Percentiles rank a stretch among this genome's conserved stretches.
These are phyloP conservation scores for Xestia c-nigrum DNA, from an alignment of 2,888 invertebrate species.

Conservation along the genomic window DNA sequence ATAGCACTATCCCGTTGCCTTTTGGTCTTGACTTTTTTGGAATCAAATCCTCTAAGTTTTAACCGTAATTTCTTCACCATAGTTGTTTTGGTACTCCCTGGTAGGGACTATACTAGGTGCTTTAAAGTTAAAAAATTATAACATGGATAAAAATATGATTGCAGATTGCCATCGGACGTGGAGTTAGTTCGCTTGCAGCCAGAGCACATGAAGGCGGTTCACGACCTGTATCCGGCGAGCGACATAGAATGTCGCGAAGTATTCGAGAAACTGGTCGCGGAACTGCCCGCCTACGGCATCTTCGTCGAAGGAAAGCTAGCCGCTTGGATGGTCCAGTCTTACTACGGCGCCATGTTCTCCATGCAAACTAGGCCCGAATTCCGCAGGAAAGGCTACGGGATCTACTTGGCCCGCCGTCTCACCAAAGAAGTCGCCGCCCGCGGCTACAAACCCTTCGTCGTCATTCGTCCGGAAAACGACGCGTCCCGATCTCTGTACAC, in stretches of 20 bases:
- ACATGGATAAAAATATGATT: slow-evolving; percentile 17
- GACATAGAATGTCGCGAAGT: slow-evolving; percentile 96
- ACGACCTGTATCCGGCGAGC: slow-evolving; percentile 96
- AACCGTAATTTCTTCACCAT: not conserved
- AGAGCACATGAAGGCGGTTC: slow-evolving; percentile 95
- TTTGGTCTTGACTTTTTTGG: not conserved
- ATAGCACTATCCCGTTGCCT: not conserved
- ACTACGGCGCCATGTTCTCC: slow-evolving; percentile 97
- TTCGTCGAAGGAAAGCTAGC: slow-evolving; percentile 94
- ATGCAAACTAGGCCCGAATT: slow-evolving; percentile 96
- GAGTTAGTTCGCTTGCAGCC: slow-evolving; percentile 94
- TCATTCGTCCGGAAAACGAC: slow-evolving; percentile 96
- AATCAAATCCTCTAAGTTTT: not conserved
- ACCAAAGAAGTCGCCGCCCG: slow-evolving; percentile 92
- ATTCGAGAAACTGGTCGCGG: slow-evolving; percentile 94
- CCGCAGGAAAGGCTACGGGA: slow-evolving; percentile 94
- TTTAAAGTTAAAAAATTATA: not conserved
- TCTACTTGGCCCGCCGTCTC: slow-evolving; percentile 93
- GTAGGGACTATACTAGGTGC: too few species aligned
- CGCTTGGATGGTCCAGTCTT: slow-evolving; percentile 98
- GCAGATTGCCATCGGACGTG: slow-evolving; percentile 92
- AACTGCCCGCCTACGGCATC: slow-evolving; percentile 95
- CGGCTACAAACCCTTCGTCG: slow-evolving; percentile 96
- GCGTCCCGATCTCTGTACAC: slow-evolving; percentile 95
- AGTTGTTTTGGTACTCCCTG: not conserved